phyloP scores from a whole-genome alignment of 2,113 vertebrate genomes.

The Hippocampus abdominalis region DNA sequence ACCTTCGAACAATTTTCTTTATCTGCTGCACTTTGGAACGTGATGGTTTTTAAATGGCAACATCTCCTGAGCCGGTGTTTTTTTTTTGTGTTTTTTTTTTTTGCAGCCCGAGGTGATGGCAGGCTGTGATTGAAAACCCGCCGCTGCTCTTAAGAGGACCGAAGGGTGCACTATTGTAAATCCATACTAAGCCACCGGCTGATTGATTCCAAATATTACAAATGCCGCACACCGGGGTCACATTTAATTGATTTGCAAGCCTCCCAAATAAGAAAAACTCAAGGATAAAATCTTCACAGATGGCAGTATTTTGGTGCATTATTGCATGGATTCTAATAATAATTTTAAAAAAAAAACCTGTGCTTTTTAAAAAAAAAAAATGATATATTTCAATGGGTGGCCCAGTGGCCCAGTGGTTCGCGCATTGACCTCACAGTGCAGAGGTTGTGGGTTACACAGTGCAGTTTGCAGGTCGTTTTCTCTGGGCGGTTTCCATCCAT shows the following conservation, averaged over 20 bases:
- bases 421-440: too few relatives aligned
- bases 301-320: slow-evolving; percentile 4
- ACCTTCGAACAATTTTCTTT: slow-evolving; percentile 36
- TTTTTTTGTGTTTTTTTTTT: not conserved
- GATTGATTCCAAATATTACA: slow-evolving; percentile 64
- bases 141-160: slow-evolving; percentile 56
- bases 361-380: not conserved
- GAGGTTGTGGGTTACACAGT: too few relatives aligned
- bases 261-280: slow-evolving; percentile 33
- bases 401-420: not conserved
- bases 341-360: too few relatives aligned
- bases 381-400: not conserved
- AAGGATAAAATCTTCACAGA: not conserved
- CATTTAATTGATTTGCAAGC: slow-evolving; percentile 57
- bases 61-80: slow-evolving; percentile 34
- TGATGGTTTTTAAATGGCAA: slow-evolving; percentile 57
- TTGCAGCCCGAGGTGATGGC: slow-evolving; percentile 47
- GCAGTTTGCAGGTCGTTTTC: too few relatives aligned
- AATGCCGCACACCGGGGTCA: slow-evolving; percentile 41
- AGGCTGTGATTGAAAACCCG: slow-evolving; percentile 46
- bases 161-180: slow-evolving; percentile 61
- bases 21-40: slow-evolving; percentile 35
- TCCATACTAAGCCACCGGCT: slow-evolving; percentile 57
- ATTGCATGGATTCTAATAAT: not conserved
- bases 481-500: too few relatives aligned